Conservation (phyloP, 1,140 invertebrate species). For the Aphelenchoides fujianensis region DNA sequence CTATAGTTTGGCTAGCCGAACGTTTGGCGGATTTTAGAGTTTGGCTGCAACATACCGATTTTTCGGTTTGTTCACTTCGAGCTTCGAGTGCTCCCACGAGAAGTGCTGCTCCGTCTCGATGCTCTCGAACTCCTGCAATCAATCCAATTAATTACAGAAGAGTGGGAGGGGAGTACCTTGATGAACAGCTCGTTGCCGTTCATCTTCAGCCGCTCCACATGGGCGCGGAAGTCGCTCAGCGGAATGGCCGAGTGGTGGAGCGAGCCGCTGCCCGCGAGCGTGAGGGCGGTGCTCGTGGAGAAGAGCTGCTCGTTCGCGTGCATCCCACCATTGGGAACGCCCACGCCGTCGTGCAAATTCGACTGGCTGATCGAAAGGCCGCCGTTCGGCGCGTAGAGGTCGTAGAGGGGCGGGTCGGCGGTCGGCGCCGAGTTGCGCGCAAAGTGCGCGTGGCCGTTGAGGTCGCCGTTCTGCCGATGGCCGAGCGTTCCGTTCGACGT, state of each 20-base stretch:
- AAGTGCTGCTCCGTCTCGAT: constrained; percentile 99
- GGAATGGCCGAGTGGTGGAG: constrained; percentile 73
- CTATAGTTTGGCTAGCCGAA: too few relatives aligned
- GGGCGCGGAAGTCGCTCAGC: constrained; percentile 83
- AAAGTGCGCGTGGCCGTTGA: constrained; percentile 20
- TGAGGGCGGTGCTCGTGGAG: neutral
- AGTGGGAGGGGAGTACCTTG: constrained; percentile 27
- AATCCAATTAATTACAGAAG: constrained; percentile 14
- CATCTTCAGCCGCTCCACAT: constrained; percentile 89
- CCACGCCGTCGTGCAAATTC: constrained; percentile 37
- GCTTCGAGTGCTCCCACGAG: constrained; percentile 97
- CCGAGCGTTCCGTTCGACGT: neutral
- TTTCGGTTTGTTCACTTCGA: constrained; percentile 96
- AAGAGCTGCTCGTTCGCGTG: neutral
- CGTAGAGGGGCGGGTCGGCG: neutral
- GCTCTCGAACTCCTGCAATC: constrained; percentile 65
- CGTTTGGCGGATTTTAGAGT: too few relatives aligned
- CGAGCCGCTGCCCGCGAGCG: neutral
- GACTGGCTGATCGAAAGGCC: constrained; percentile 29
- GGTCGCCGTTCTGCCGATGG: constrained; percentile 44
- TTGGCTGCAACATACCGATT: constrained; percentile 76
- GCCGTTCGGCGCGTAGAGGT: constrained; percentile 31
- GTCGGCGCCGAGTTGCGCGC: neutral
- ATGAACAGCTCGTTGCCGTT: constrained; percentile 92
- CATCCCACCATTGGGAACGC: constrained; percentile 12